Percentiles rank a stretch among this genome's conserved stretches.
Evolutionary conservation across 2,797 vertebrate genomes (phyloP).

Genomic region (Danio jaintianensis): DNA sequence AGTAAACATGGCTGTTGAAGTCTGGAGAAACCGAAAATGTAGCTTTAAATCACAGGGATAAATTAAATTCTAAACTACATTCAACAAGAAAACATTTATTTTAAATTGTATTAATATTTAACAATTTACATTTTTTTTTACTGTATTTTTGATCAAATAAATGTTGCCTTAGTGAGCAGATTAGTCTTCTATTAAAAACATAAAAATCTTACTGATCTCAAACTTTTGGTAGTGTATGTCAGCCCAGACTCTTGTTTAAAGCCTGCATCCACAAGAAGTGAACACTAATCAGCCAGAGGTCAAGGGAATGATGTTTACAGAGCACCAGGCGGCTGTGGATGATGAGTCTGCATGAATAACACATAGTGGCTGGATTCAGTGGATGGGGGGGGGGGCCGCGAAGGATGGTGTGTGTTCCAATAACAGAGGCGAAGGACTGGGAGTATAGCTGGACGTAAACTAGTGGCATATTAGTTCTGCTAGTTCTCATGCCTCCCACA

Average conservation of each 20-base stretch:
- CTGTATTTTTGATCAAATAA: too few species aligned
- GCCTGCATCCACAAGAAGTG: conserved; percentile 20
- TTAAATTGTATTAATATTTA: too few species aligned
- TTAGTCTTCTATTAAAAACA: too few species aligned
- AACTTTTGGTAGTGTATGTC: neutral
- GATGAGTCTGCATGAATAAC: conserved; percentile 60
- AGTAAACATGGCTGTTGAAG: too few species aligned
- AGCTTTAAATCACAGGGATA: too few species aligned
- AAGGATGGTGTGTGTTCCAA: conserved; percentile 6
- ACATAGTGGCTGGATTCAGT: conserved; percentile 16
- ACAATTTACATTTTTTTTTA: too few species aligned
- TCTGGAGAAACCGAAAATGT: too few species aligned
- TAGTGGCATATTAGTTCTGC: conserved; percentile 23
- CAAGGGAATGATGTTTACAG: conserved; percentile 60
- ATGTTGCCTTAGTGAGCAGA: too few species aligned
- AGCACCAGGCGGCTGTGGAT: conserved; percentile 40
- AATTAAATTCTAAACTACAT: too few species aligned
- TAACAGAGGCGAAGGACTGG: conserved; percentile 16
- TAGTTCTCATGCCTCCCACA: conserved; percentile 47
- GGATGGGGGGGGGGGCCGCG: conserved; percentile 8
- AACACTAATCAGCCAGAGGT: conserved; percentile 57
- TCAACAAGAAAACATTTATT: too few species aligned
- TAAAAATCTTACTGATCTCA: too few species aligned
- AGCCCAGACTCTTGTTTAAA: conserved; percentile 20
- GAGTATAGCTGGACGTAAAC: neutral